Evolutionary conservation across 1,140 invertebrate genomes (phyloP), one percentile per base, ranked within the genome.

Genomic region (Stenopsyche tienmushanensis): DNA sequence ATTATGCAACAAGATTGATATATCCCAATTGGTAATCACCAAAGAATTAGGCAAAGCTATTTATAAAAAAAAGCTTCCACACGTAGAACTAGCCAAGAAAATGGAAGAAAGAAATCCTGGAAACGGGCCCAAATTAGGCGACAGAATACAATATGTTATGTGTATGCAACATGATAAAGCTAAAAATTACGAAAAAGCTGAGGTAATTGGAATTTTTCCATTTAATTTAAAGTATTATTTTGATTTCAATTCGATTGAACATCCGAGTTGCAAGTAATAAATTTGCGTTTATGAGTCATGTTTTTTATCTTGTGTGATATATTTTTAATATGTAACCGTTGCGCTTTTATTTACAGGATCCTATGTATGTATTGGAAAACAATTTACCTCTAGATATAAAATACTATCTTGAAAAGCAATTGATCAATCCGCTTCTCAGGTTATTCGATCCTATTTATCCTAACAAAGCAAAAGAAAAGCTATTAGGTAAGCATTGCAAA

Each of bases 401-500:
- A 65, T 98, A 99, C 79, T 99, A 99, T 78, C 80, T 99, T 71
- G 94, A 98, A 99, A 94, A 98, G 82, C 98, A 99, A 78, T 78
- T 99, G 15, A 94, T 96, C 0, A 99, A 99, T 78, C 98, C 98
- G 2, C 81, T 99, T 44, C 75, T 97, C 9, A 84, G 98, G 70
- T 99, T 99, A 73, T 99, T 99, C 81, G 95, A 98, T 75, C 97
- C 98, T 1, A 97, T 99, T 73, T 82, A 99, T 13, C 96, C 96
- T 0, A 95, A 99, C 34, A 97, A 94, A 76, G 93, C 94, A 0
- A 94, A 97, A 80, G 96, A 93, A 0, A 82, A 91, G 67, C 75
- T 94, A 3, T 77, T 91, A 2, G 82, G 85, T 88, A 80, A 83
- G 83, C 81, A 23, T n/a, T n/a, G n/a, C n/a, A n/a, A n/a, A n/a